Percentiles rank a stretch among this genome's conserved stretches.
Evolutionary conservation across 2,797 vertebrate species (phyloP).

Genomic region (Sebastes matsubarae): DNA sequence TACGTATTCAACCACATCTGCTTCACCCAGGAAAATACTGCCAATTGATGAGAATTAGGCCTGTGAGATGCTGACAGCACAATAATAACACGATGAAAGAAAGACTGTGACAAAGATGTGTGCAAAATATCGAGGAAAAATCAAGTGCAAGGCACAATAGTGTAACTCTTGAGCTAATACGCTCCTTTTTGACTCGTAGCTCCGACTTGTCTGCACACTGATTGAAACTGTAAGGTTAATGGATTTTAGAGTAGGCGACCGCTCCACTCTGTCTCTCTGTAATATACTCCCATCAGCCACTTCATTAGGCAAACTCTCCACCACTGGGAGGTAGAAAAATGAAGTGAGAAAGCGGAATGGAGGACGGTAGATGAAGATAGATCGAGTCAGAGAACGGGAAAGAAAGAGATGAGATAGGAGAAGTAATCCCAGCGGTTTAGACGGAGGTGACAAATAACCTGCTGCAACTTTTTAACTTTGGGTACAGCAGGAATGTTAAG

Average conservation of each 20-base stretch:
- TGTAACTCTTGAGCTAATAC: constrained; percentile 48
- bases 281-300: constrained; percentile 81
- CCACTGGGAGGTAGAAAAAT: constrained; percentile 71
- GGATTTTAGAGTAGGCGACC: constrained; percentile 79
- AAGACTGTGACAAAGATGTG: constrained; percentile 13
- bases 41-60: neutral
- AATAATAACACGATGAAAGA: neutral
- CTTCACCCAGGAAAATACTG: neutral
- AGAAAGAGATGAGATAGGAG: constrained; percentile 36
- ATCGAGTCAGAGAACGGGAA: constrained; percentile 48
- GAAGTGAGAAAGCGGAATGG: constrained; percentile 63
- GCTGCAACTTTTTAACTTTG: constrained; percentile 21
- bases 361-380: constrained; percentile 58
- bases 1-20: neutral
- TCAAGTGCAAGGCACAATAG: constrained; percentile 24
- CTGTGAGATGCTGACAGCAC: neutral
- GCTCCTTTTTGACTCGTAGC: constrained; percentile 60
- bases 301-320: constrained; percentile 78
- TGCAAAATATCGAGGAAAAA: constrained; percentile 27
- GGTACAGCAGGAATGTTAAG: constrained; percentile 7
- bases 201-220: constrained; percentile 67
- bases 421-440: constrained; percentile 49
- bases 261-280: constrained; percentile 77
- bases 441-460: constrained; percentile 48
- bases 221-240: constrained; percentile 81